These are phyloP conservation scores for Lichenostomus cassidix DNA, from an alignment of 2,113 vertebrate genomes.

Conservation along the genomic window DNA sequence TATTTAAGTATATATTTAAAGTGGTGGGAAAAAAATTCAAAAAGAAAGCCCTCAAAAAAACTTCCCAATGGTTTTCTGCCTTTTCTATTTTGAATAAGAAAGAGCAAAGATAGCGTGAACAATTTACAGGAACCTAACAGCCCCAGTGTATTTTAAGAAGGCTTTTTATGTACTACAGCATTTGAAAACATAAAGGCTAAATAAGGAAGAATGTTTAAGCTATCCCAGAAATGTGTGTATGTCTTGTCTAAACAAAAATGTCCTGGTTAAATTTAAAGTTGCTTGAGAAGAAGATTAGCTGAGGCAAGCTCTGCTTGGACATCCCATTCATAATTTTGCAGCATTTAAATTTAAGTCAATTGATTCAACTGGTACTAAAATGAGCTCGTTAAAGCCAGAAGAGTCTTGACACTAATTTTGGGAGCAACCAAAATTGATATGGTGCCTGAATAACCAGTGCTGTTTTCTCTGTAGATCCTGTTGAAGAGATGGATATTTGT, in stretches of 20 bases:
- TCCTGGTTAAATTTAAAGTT: neutral
- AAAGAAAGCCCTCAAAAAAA: accelerated
- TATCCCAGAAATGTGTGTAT: neutral
- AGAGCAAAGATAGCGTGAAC: neutral
- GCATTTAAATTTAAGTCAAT: neutral
- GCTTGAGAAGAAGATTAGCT: neutral
- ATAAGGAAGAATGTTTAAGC: neutral
- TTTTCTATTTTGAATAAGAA: neutral
- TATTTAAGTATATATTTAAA: neutral
- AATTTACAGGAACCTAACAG: neutral
- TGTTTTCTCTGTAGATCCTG: neutral
- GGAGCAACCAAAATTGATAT: neutral
- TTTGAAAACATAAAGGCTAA: neutral
- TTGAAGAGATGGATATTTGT: neutral
- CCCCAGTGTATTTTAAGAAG: neutral
- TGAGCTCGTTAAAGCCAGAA: neutral
- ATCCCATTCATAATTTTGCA: neutral
- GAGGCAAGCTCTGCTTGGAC: neutral
- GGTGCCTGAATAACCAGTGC: neutral
- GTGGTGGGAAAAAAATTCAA: neutral
- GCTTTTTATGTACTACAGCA: neutral
- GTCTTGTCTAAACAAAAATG: neutral
- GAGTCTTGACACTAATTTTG: neutral
- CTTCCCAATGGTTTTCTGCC: neutral
- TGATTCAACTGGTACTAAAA: neutral